Evolutionary conservation across 1,140 invertebrate species (phyloP), one percentile per base, ranked within the genome.

Genomic region (Drosophila santomea): DNA sequence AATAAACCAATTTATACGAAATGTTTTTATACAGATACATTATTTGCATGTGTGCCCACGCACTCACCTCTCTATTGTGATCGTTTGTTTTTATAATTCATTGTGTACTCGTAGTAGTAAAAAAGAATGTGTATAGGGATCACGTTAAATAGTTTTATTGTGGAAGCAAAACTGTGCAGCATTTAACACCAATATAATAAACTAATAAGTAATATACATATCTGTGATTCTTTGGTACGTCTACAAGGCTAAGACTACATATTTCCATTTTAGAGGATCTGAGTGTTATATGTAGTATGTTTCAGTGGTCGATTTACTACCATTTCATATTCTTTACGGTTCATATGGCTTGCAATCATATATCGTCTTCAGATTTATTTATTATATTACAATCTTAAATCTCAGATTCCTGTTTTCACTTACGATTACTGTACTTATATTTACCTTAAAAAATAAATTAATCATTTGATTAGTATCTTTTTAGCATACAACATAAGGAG

Each of bases 121-220:
- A 69, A 63, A 57, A 57, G 67, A 59, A 83, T 73, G 59, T 78
- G 72, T 75, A 48, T 69, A 69, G 74, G 51, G 74, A 85, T 83
- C 83, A 86, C 83, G 83, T 86, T 86, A 73, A 69, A 89, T 86
- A 89, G 84, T 86, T 88, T 71, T 89, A 83, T 76, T 86, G 80
- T 82, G 74, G 62, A 83, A 77, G 80, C 75, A 77, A 79, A 69
- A 73, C 67, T 74, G 79, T 86, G 84, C 80, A 79, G 83, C 83
- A 86, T 86, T 86, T 86, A 86, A 86, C 74, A 86, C 59, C 74
- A 57, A 68, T 67, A 66, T 54, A 75, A 73, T 74, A 74, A 73
- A 73, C 55, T 73, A 73, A 61, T 73, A 59, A 45, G 47, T 51
- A 73, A 73, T 60, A 36, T 73, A 60, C 20, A 41, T 73, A n/a